Conservation (phyloP, 2,797 vertebrate species). For the Silurus aristotelis region DNA sequence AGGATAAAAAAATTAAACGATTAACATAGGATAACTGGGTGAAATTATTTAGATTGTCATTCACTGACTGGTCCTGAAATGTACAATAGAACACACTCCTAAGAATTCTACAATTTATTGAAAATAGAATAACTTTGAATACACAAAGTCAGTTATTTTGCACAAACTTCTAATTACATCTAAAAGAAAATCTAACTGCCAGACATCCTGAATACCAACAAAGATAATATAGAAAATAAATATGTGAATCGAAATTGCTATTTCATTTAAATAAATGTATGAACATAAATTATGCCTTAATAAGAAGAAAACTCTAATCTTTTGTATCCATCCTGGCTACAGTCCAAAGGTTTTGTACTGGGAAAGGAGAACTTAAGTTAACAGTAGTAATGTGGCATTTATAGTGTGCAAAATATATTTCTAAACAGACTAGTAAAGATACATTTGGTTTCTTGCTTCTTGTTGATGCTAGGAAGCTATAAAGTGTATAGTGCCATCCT, state of each 20-base stretch:
- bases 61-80: not conserved
- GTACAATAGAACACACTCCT: not conserved
- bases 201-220: not conserved
- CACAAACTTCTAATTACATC: not conserved
- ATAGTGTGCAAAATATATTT: slow-evolving; percentile 65
- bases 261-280: not conserved
- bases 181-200: not conserved
- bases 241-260: not conserved
- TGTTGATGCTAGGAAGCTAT: not conserved
- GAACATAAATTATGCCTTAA: not conserved
- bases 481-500: not conserved
- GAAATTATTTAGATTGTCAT: not conserved
- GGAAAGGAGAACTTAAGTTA: not conserved
- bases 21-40: not conserved
- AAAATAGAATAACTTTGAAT: not conserved
- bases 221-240: not conserved
- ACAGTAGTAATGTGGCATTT: slow-evolving; percentile 67
- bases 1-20: too few species aligned
- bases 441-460: slow-evolving; percentile 17
- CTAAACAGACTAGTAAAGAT: slow-evolving; percentile 19
- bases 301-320: not conserved
- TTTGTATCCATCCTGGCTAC: not conserved
- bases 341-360: not conserved
- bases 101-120: not conserved
- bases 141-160: not conserved